Evolutionary conservation across 2,888 invertebrate species (phyloP), one percentile per base, ranked within the genome.

Genomic region (Odontocolon sp.): DNA sequence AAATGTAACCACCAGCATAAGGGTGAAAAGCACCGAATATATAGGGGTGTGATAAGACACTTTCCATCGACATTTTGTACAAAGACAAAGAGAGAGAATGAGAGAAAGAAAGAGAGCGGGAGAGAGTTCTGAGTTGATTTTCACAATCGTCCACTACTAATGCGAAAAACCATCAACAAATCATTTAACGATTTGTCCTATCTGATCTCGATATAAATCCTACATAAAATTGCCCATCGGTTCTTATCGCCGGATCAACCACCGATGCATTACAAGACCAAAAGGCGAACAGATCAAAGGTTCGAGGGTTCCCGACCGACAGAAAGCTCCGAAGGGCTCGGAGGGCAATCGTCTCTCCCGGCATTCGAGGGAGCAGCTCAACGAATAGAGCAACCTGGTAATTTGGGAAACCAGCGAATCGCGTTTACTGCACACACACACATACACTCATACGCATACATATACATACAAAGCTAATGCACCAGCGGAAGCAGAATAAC

Each of bases 401-500:
- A 76, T 74, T 80, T 64, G 52, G 45, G 50, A 64, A 59, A 74
- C 67, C 42, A 45, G 21, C 38, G 42, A 69, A 66, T 50, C 45
- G 64, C 50, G 14, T 21, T 14, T 36, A 26, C 45, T 21, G n/a
- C 5, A 68, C 36, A 57, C 57, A 33, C 36, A 56, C 47, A 11
- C 23, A 42, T 31, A 18, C 26, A 36, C 23, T 4, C 11, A 21
- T 26, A 50, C 31, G 1, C 14, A 14, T 9, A 16, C 11, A 3
- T 6, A 18, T 21, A 21, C n/a, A 14, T 1, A 9, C 1, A 36
- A 23, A 67, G 67, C n/a, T n/a, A n/a, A 71, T 77, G 77, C 67
- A 79, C 74, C 52, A 77, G 79, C 76, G 81, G 80, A 79, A 79
- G 66, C 56, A 67, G 66, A 52, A 50, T 42, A 33, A 61, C 52